Percentiles rank a stretch among this genome's conserved stretches.
Evolutionary conservation across 2,113 vertebrate genomes (phyloP).

Genomic region (Mobula birostris): DNA sequence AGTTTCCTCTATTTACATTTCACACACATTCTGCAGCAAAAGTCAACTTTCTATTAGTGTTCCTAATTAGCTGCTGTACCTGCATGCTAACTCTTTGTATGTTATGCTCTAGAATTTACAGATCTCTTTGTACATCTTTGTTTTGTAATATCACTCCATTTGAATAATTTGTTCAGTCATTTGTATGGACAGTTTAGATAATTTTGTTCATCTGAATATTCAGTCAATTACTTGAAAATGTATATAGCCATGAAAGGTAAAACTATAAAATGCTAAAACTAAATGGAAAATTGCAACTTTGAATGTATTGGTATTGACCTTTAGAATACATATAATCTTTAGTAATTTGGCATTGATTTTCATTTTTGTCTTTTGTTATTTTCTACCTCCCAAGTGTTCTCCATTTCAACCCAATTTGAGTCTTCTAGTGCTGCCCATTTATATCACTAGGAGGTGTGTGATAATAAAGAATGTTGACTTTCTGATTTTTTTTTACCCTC

Average conservation of each 20-base stretch:
- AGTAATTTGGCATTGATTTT: neutral
- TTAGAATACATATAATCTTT: neutral
- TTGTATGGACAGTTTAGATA: neutral
- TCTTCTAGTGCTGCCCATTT: neutral
- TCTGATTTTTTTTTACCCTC: neutral
- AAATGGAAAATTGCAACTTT: neutral
- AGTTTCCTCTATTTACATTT: no score
- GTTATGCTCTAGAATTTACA: no score
- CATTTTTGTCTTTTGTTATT: neutral
- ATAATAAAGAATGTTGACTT: neutral
- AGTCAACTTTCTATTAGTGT: no score
- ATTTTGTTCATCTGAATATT: neutral
- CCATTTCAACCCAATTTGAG: neutral
- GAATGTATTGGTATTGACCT: neutral
- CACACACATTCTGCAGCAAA: no score
- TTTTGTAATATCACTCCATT: no score
- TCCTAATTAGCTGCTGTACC: no score
- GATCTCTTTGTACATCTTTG: no score
- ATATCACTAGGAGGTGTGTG: neutral
- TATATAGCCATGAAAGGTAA: neutral
- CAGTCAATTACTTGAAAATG: neutral
- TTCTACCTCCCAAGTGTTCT: constrained; percentile 1
- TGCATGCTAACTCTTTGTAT: no score
- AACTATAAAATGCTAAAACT: neutral
- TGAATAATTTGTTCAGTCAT: no score